These are phyloP conservation scores for Paramormyrops hopkinsi DNA, from an alignment of 2,797 vertebrate genomes.

Conservation along the genomic window DNA sequence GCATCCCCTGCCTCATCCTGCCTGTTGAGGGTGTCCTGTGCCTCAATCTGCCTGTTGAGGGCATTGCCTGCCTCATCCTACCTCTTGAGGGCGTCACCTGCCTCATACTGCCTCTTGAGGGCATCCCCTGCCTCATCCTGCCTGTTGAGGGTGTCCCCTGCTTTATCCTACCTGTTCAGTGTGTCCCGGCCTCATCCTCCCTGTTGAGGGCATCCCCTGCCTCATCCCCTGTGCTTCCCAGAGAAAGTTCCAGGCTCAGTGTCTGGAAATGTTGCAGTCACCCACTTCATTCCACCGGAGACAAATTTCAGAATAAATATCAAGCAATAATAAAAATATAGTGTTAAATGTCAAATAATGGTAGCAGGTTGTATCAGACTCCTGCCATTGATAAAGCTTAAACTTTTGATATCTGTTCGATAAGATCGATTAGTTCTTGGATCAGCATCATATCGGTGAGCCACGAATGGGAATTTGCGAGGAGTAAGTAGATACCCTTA, in stretches of 20 bases:
- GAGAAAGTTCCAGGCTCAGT: not conserved
- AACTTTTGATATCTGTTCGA: not conserved
- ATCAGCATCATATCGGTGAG: not conserved
- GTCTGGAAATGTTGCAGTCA: not conserved
- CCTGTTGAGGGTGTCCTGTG: not conserved
- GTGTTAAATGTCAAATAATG: not conserved
- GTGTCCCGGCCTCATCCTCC: not conserved
- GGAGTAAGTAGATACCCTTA: conserved; percentile 13
- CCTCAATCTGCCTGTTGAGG: no score
- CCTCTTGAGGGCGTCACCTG: no score
- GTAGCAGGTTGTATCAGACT: not conserved
- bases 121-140: no score
- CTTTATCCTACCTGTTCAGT: no score
- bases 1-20: no score
- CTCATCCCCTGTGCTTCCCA: not conserved
- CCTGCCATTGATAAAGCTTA: not conserved
- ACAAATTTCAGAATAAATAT: not conserved
- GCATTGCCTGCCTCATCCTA: no score
- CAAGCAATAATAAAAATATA: not conserved
- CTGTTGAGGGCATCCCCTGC: not conserved
- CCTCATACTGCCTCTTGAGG: no score
- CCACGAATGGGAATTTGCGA: not conserved
- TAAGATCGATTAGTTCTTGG: not conserved
- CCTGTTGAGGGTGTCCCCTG: no score
- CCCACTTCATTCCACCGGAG: not conserved